Conservation (phyloP, 92 coral and sea anemone species). For the Hydrozoanthus gracilis region DNA sequence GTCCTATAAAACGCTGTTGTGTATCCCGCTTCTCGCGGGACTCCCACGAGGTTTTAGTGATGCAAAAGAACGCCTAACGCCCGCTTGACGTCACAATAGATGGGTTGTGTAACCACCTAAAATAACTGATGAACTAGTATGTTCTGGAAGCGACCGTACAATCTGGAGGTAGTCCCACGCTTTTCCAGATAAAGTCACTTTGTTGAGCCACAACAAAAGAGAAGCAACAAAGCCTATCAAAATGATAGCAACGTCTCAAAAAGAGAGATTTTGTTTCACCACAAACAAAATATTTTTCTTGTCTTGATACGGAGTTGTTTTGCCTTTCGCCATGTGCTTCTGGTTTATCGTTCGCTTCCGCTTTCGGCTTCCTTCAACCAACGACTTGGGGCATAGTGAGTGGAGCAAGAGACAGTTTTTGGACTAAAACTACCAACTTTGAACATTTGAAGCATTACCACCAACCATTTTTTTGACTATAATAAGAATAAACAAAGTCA, state of each 20-base stretch:
- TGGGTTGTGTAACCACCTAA: constrained; percentile 31
- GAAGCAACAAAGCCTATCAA: not conserved
- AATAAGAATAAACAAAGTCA: too few species aligned
- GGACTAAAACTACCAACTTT: too few species aligned
- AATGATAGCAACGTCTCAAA: not conserved
- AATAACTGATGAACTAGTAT: not conserved
- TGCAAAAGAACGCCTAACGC: not conserved
- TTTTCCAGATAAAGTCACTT: constrained; percentile 12
- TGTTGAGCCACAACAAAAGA: not conserved
- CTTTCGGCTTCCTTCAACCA: not conserved
- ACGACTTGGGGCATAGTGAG: too few species aligned
- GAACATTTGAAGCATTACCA: too few species aligned
- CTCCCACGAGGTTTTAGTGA: not conserved
- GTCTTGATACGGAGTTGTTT: not conserved
- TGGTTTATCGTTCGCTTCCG: constrained; percentile 7
- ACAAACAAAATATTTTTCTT: not conserved
- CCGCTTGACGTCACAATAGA: constrained; percentile 26
- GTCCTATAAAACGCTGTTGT: too few species aligned
- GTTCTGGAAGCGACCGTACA: constrained; percentile 4
- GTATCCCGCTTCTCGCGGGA: not conserved
- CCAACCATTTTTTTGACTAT: not conserved
- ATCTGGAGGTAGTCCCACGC: constrained; percentile 16
- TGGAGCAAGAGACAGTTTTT: too few species aligned
- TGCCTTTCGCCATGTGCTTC: not conserved
- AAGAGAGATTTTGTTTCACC: not conserved